phyloP scores from a whole-genome alignment of 2,888 invertebrate genomes.

The Parthenolecanium corni region DNA sequence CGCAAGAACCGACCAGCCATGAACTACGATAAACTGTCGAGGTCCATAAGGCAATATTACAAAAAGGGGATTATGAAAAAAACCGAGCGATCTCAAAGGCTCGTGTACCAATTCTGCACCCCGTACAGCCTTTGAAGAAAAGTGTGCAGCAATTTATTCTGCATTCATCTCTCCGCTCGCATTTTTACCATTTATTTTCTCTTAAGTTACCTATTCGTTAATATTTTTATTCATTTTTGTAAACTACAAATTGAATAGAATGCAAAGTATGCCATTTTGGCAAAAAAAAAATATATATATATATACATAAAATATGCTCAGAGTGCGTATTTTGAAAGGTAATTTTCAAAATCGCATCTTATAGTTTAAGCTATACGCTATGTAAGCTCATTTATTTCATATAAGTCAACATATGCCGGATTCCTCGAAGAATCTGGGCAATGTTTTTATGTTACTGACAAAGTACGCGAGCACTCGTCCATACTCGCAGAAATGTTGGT shows the following conservation, averaged over 20 bases:
- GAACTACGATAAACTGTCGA: slow-evolving; percentile 98
- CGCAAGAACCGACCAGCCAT: slow-evolving; percentile 96
- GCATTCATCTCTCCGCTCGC: neutral
- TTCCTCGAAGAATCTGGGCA: slow-evolving; percentile 7
- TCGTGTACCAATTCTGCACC: slow-evolving; percentile 97
- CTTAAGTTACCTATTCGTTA: slow-evolving; percentile 14
- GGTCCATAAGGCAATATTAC: slow-evolving; percentile 96
- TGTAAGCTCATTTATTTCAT: slow-evolving; percentile 1
- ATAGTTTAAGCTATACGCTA: neutral
- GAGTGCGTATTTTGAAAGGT: slow-evolving; percentile 40
- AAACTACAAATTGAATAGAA: slow-evolving; percentile 24
- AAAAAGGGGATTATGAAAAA: slow-evolving; percentile 99
- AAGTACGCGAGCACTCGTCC: slow-evolving; percentile 75
- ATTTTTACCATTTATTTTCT: neutral
- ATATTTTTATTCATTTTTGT: slow-evolving; percentile 21
- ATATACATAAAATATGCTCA: too few species aligned
- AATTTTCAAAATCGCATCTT: slow-evolving; percentile 41
- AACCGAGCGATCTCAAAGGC: slow-evolving; percentile 90
- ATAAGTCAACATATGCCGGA: slow-evolving; percentile 11
- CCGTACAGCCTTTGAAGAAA: slow-evolving; percentile 49
- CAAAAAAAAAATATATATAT: slow-evolving; percentile 23
- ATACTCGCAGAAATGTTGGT: slow-evolving; percentile 60
- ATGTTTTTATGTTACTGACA: slow-evolving; percentile 32
- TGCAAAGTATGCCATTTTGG: slow-evolving; percentile 33
- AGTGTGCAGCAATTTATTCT: neutral